Percentiles rank a stretch among this genome's conserved stretches.
Conservation (phyloP, 2,797 vertebrate species). For the Tapera naevia region DNA sequence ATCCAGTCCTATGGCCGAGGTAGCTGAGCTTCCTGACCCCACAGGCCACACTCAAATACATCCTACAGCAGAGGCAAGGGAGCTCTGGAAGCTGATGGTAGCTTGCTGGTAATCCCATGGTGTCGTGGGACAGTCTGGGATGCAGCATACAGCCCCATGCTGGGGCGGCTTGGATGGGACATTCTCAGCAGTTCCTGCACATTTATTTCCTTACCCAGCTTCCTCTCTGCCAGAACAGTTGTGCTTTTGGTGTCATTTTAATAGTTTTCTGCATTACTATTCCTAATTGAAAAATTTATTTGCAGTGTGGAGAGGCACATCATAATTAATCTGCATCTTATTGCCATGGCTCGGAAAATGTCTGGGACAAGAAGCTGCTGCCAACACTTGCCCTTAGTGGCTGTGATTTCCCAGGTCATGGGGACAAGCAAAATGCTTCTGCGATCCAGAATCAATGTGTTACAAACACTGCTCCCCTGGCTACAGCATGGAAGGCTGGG, state of each 20-base stretch:
- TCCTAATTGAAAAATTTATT: neutral
- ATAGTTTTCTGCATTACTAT: neutral
- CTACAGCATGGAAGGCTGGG: neutral
- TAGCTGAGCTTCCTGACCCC: neutral
- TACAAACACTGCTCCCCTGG: neutral
- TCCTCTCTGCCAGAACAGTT: neutral
- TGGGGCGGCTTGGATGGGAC: accelerated
- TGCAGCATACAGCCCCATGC: accelerated
- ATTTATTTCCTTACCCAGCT: neutral
- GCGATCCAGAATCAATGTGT: neutral
- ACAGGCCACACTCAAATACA: accelerated
- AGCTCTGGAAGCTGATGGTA: neutral
- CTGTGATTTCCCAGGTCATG: neutral
- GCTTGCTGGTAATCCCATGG: accelerated
- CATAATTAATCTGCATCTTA: neutral
- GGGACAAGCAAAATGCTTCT: neutral
- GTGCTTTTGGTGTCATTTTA: neutral
- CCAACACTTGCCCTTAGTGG: neutral
- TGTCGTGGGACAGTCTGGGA: neutral
- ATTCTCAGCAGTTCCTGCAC: too few relatives aligned
- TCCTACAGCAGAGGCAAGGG: neutral
- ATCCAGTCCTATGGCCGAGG: neutral
- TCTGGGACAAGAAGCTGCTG: too few relatives aligned
- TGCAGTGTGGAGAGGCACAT: accelerated
- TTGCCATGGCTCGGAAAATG: neutral